These are phyloP conservation scores for Anoplophora glabripennis DNA, from an alignment of 1,140 invertebrate genomes.

Conservation along the genomic window DNA sequence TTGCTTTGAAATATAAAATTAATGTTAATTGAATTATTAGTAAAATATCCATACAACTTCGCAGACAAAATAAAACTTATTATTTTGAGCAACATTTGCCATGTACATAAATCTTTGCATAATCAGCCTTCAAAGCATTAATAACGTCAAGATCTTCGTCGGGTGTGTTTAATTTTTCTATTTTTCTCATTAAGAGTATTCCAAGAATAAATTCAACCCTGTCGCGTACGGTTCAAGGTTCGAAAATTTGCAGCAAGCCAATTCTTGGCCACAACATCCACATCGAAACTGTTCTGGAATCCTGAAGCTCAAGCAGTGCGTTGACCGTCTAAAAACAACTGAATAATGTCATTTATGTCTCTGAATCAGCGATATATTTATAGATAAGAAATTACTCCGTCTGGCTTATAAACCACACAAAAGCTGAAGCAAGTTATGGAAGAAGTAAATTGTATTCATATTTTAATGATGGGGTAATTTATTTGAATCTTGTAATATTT, in stretches of 20 bases:
- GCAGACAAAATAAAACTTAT: too few species aligned
- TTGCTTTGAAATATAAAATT: too few species aligned
- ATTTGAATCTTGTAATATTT: too few species aligned
- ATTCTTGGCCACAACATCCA: constrained; percentile 21
- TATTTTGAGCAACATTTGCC: too few species aligned
- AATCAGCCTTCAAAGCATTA: too few species aligned
- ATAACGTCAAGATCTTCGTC: too few species aligned
- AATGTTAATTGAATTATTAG: too few species aligned
- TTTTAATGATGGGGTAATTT: too few species aligned
- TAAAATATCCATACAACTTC: too few species aligned
- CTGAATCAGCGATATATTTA: constrained; percentile 37
- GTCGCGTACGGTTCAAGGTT: constrained; percentile 34
- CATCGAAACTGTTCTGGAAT: constrained; percentile 1
- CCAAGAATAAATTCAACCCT: constrained; percentile 35
- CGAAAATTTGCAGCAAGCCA: constrained; percentile 34
- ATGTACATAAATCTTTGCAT: too few species aligned
- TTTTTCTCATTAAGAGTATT: constrained; percentile 4
- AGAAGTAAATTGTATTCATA: background rate
- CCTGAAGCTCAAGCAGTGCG: constrained; percentile 15
- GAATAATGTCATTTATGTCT: constrained; percentile 31
- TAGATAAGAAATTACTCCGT: constrained; percentile 30
- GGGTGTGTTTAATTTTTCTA: too few species aligned
- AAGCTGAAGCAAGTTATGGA: background rate
- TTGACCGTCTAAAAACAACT: constrained; percentile 38
- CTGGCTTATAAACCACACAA: background rate